Base-by-base conservation (phyloP, 2,888 invertebrate genomes). In the Diadegma fenestrale region DNA sequence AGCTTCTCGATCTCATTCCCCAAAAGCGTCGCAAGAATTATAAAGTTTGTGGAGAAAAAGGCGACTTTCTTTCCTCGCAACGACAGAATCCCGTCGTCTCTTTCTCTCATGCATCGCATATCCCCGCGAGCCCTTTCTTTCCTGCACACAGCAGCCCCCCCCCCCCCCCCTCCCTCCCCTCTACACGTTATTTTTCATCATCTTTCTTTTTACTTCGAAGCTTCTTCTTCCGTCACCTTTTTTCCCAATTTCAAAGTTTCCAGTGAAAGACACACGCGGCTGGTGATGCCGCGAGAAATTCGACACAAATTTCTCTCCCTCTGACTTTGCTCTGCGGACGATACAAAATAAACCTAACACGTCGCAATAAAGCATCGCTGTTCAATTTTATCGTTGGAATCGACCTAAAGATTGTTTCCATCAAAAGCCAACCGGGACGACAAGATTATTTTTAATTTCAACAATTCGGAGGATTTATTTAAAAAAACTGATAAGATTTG, bases 1-100 rank as follows among this genome's bases (percentile, higher is more conserved):
- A 86, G 87, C 89, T 89, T 88, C n/a, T n/a, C 89, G 90, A 90
- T 92, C 93, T 92, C 92, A 91, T 92, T 92, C 93, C 91, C 92
- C 90, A 90, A 92, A 93, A 93, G 91, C 93, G 93, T 93, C 93
- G 89, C 92, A 92, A 92, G 93, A 94, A 93, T 93, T 93, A 93
- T 93, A 93, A 94, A 93, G 92, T 93, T 94, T 88, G 89, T 85
- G 89, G 88, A 91, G 89, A 88, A 89, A 89, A 89, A 89, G 87
- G 86, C 87, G 88, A 88, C 81, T 84, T 84, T 76, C 77, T 85
- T 82, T 58, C 69, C 72, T 68, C 30, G 6, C 37, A 33, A 33
- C 33, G 48, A 22, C 37, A 17, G 71, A 19, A 66, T 72, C 43
- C 66, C 76, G 69, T n/a, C n/a, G 33, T 37, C 0, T 77, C 82